Evolutionary conservation across 2,113 vertebrate genomes (phyloP).

Genomic region (Callocephalon fimbriatum): DNA sequence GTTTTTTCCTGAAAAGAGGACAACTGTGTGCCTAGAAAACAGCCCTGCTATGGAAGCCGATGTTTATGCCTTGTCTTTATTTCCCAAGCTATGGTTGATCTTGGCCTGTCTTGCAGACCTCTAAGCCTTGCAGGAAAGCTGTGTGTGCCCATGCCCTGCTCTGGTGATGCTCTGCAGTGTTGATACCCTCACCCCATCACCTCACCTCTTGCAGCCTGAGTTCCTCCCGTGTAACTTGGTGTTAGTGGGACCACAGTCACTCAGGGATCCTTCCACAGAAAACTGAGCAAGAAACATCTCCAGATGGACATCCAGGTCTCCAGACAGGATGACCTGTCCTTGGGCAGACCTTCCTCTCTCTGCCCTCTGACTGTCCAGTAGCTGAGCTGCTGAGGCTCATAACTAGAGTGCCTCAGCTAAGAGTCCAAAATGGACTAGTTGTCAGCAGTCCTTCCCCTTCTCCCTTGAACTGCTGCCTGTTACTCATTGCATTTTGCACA

Average conservation of each 20-base stretch:
- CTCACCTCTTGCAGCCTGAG: not conserved
- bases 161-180: not conserved
- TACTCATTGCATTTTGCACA: not conserved
- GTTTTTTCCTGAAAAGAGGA: not conserved
- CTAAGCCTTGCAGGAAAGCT: not conserved
- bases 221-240: not conserved
- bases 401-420: not conserved
- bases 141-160: not conserved
- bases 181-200: not conserved
- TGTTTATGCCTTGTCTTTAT: not conserved
- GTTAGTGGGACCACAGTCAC: not conserved
- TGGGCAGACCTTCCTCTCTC: not conserved
- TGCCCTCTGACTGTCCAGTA: not conserved
- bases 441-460: not conserved
- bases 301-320: not conserved
- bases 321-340: not conserved
- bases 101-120: not conserved
- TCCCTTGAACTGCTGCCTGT: not conserved
- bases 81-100: not conserved
- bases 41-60: not conserved
- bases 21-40: not conserved
- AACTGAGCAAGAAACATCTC: not conserved
- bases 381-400: not conserved
- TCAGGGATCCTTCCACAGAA: accelerated
- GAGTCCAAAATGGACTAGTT: not conserved